phyloP scores from a whole-genome alignment of 2,888 invertebrate genomes.

The Archips xylosteana region DNA sequence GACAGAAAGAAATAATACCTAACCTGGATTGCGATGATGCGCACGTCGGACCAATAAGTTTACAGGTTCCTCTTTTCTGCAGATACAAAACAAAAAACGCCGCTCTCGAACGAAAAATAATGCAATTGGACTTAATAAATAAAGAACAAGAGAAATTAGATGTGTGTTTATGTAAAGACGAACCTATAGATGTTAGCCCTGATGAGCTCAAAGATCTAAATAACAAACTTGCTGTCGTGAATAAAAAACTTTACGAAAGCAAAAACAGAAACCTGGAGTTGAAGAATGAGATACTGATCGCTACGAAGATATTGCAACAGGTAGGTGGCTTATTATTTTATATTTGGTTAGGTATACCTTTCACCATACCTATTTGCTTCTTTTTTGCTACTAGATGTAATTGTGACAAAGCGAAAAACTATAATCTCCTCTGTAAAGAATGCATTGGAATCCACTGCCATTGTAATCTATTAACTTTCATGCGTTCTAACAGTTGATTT shows the following conservation, averaged over 20 bases:
- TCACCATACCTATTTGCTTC: too few relatives aligned
- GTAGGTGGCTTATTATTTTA: conserved; percentile 3
- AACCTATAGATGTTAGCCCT: conserved; percentile 69
- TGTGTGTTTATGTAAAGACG: conserved; percentile 74
- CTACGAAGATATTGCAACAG: conserved; percentile 90
- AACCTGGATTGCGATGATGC: too few relatives aligned
- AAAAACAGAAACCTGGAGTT: conserved; percentile 89
- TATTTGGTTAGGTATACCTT: too few relatives aligned
- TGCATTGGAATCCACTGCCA: too few relatives aligned
- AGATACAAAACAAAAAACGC: conserved; percentile 85
- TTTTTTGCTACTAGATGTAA: too few relatives aligned
- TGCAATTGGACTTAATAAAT: conserved; percentile 71
- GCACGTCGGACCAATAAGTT: too few relatives aligned
- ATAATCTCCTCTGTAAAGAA: too few relatives aligned
- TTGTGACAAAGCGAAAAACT: too few relatives aligned
- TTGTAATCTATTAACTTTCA: too few relatives aligned
- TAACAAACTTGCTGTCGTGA: conserved; percentile 85
- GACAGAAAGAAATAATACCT: too few relatives aligned
- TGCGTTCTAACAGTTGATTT: not conserved
- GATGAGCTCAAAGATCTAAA: conserved; percentile 86
- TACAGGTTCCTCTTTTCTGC: not conserved
- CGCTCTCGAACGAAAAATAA: conserved; percentile 79
- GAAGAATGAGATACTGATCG: conserved; percentile 89
- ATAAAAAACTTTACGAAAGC: conserved; percentile 88
- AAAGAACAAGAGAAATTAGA: conserved; percentile 71